Base-by-base conservation (phyloP, 2,113 vertebrate genomes). In the Thamnaconus septentrionalis region DNA sequence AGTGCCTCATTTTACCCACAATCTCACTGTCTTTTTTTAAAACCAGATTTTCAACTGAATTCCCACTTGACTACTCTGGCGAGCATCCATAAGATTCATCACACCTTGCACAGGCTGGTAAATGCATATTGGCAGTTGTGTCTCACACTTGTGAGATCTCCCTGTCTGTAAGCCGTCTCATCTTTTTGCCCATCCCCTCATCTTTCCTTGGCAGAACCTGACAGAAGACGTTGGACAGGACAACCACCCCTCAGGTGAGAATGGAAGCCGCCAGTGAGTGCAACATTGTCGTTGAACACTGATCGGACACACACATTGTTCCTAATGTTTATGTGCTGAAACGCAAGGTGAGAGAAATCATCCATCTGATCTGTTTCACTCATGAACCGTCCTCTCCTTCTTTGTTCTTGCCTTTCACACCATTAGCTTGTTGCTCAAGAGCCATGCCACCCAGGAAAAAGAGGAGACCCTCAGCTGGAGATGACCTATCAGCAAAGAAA, bases 11-110 rank as follows among this genome's bases (percentile, higher is more conserved):
- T 40, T 31, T 3, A 8, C 5, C 7, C 5, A 45, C 7, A 7
- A 52, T 5, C 6, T 59, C 7, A 39, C 5, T 61, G 61, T 71
- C 4, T 65, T 66, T 76, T 55, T 83, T 65, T 55, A 44, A 41
- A 61, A 47, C 48, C 56, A 92, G 97, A 97, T 93, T 98, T 98
- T 93, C 96, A 96, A 88, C 93, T 98, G 94, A 99, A 95, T 91
- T 97, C 97, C 90, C 96, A 98, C 89, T 95, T 97, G 86, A 97
- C 95, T 92, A 98, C 97, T 83, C 93, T 99, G 95, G 97, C 96
- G 91, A 98, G 94, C 92, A 97, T 99, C 93, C 97, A 99, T 92
- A 99, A 96, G 94, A 98, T 99, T 92, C 98, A 99, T 89, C 96
- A 99, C 92, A 98, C 97, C 76, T 94, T 98, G 89, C 98, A 98